A percentile compares a stretch with the other conserved stretches of the same genome.
Evolutionary conservation across 1,140 invertebrate species (phyloP).

Genomic region (Euura saliciscinereae): DNA sequence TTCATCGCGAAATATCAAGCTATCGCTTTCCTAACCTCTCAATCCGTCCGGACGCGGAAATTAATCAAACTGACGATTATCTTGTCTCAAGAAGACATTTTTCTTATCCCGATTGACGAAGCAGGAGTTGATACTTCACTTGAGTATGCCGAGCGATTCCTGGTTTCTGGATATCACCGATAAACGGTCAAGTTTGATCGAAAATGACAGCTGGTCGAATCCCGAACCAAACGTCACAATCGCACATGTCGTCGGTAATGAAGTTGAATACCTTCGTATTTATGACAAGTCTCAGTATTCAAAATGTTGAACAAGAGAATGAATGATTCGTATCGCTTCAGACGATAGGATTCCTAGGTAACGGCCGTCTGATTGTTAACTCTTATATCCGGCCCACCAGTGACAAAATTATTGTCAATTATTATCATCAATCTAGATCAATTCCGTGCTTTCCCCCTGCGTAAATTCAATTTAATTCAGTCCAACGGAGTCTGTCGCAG

Average conservation of each 20-base stretch:
- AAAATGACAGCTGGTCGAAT: background rate
- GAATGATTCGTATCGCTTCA: background rate
- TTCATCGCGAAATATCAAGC: conserved; percentile 8
- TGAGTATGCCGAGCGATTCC: background rate
- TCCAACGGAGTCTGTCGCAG: background rate
- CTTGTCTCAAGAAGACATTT: too few relatives aligned
- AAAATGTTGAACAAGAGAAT: background rate
- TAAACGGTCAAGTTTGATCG: background rate
- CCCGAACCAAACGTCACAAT: too few relatives aligned
- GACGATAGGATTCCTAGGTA: background rate
- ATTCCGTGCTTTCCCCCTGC: conserved; percentile 27
- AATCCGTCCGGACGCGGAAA: background rate
- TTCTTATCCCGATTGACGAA: too few relatives aligned
- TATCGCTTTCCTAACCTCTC: background rate
- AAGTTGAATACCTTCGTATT: too few relatives aligned
- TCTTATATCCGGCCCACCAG: conserved; percentile 13
- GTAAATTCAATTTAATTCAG: conserved; percentile 24
- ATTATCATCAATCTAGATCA: conserved; percentile 27
- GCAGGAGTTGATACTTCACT: background rate
- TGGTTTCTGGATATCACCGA: background rate
- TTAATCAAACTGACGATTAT: too few relatives aligned
- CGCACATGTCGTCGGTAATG: too few relatives aligned
- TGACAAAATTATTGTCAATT: background rate
- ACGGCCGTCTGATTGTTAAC: background rate
- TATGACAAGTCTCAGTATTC: too few relatives aligned